phyloP scores from a whole-genome alignment of 92 coral and sea anemone species.

The Palythoa grandiflora region DNA sequence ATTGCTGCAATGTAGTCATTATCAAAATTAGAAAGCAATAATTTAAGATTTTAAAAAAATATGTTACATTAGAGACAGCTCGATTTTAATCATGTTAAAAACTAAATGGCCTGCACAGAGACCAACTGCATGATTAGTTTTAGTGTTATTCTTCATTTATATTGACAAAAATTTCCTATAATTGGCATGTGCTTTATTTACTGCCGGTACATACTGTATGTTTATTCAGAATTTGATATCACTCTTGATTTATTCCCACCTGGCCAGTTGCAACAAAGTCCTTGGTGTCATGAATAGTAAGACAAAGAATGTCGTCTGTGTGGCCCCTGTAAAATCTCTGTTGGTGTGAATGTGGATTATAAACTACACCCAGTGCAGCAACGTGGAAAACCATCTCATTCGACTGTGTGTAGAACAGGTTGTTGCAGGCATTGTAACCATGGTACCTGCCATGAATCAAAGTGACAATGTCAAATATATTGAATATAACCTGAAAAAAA shows the following conservation, averaged over 20 bases:
- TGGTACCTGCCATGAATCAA: slow-evolving; percentile 77
- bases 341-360: slow-evolving; percentile 83
- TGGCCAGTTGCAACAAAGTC: slow-evolving; percentile 99
- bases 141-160: too few species aligned
- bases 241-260: slow-evolving; percentile 49
- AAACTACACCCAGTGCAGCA: slow-evolving; percentile 93
- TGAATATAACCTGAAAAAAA: too few species aligned
- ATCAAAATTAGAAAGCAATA: too few species aligned
- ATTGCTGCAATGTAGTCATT: too few species aligned
- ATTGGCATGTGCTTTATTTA: not conserved
- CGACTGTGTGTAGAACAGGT: slow-evolving; percentile 92
- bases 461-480: not conserved
- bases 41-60: too few species aligned
- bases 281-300: slow-evolving; percentile 94
- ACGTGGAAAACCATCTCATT: slow-evolving; percentile 96
- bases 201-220: not conserved
- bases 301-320: slow-evolving; percentile 93
- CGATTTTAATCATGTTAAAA: too few species aligned
- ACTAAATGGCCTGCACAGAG: too few species aligned
- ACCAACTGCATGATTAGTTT: too few species aligned
- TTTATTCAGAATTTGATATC: not conserved
- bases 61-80: too few species aligned
- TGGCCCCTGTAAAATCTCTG: slow-evolving; percentile 97
- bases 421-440: slow-evolving; percentile 99
- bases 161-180: too few species aligned